Base-by-base conservation (phyloP, 2,888 invertebrate species). In the Drosophila prolongata region DNA sequence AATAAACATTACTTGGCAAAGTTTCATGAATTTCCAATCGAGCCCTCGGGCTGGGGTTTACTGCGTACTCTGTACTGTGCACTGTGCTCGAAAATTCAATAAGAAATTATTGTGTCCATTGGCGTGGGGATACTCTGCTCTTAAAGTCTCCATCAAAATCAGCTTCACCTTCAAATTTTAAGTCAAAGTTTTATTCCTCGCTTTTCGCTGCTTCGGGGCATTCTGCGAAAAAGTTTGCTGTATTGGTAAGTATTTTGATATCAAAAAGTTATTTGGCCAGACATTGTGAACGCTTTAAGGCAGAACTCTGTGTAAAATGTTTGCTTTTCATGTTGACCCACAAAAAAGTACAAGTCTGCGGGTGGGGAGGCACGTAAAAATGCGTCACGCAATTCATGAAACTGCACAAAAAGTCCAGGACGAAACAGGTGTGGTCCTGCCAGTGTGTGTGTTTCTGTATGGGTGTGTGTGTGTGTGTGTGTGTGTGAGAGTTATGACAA, bases 381-480 rank as follows among this genome's bases (percentile, higher is more conserved):
- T 79, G 87, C 88, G 82, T 82, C 70, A 82, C 88, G 86, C 88
- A 82, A 73, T 82, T 82, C 50, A 56, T 47, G 35, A 54, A 76
- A 72, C 65, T 74, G 74, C 75, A 40, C 52, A 47, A 47, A 50
- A 79, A 61, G 66, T 78, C 58, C 68, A 42, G 54, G 57, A 43
- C 61, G 50, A 57, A 43, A 61, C 77, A 79, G 77, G 79, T 76
- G 80, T 54, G 68, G 27, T 44, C 49, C 56, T 50, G 11, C 54
- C 16, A 44, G 35, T 58, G 44, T 61, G 56, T 65, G 54, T 60
- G 57, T 44, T 19, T 57, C 35, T 62, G 58, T 66, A 52, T 57
- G 64, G 54, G 65, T 79, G 71, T 78, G 82, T 42, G 37, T 44
- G 24, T 79, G 71, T 78, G 82, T 42, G 37, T 44, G 24, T 54